Percentiles rank a stretch among this genome's conserved stretches.
These are phyloP conservation scores for Drosophila gunungcola DNA, from an alignment of 1,140 invertebrate species.

Conservation along the genomic window DNA sequence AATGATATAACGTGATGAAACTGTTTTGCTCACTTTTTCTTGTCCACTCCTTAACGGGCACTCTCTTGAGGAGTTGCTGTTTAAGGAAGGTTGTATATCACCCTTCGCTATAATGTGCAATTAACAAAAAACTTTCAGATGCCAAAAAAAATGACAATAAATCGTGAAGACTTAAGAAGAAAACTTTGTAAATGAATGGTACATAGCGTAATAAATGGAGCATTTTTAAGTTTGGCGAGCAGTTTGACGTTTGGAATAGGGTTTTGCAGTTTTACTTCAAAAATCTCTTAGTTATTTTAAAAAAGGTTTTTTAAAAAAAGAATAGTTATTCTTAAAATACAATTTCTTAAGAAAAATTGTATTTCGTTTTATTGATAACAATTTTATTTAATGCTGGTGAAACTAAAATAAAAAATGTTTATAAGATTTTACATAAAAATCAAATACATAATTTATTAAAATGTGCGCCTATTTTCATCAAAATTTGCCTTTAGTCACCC, in stretches of 20 bases:
- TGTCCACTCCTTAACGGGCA: background rate
- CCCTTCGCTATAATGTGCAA: constrained; percentile 35
- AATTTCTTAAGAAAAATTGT: too few relatives aligned
- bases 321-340: too few relatives aligned
- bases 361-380: too few relatives aligned
- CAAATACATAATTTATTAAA: too few relatives aligned
- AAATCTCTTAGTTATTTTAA: too few relatives aligned
- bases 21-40: constrained; percentile 23
- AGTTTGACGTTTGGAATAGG: background rate
- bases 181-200: background rate
- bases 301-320: too few relatives aligned
- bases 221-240: background rate
- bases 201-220: background rate
- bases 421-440: too few relatives aligned
- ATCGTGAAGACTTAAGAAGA: constrained; percentile 1
- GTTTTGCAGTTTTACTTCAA: too few relatives aligned
- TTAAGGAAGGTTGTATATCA: constrained; percentile 31
- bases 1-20: constrained; percentile 75
- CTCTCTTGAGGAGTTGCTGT: constrained; percentile 16
- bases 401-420: too few relatives aligned
- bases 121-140: constrained; percentile 40
- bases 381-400: too few relatives aligned
- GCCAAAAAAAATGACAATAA: constrained; percentile 9
- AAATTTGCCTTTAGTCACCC: too few relatives aligned
- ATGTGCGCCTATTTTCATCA: too few relatives aligned